These are phyloP conservation scores for Augochlora pura DNA, from an alignment of 1,140 invertebrate species.

Conservation along the genomic window DNA sequence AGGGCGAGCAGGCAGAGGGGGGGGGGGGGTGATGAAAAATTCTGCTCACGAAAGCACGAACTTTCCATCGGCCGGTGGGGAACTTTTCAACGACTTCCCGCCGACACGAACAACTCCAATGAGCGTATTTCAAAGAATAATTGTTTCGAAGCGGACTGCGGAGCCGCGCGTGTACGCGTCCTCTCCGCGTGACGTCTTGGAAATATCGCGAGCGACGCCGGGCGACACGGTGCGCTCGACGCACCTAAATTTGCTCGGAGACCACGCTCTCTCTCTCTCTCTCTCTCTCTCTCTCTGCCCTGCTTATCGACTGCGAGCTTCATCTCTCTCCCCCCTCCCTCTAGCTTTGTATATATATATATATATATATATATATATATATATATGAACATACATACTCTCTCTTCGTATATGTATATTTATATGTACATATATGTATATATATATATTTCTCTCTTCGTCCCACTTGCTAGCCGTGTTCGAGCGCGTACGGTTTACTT, in stretches of 20 bases:
- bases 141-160: not conserved
- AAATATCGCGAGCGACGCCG: conserved; percentile 6
- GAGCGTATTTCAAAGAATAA: conserved; percentile 10
- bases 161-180: not conserved
- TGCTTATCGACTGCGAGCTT: conserved; percentile 20
- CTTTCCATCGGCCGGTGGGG: no score
- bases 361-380: no score
- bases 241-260: conserved; percentile 15
- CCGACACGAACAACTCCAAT: not conserved
- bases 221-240: not conserved
- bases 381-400: no score
- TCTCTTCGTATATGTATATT: no score
- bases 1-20: no score
- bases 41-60: not conserved
- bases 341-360: no score
- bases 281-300: not conserved
- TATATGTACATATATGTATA: no score
- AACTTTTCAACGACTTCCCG: conserved; percentile 1
- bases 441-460: no score
- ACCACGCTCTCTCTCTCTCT: not conserved
- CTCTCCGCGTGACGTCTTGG: not conserved
- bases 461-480: not conserved
- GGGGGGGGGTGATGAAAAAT: not conserved
- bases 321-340: not conserved
- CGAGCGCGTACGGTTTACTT: conserved; percentile 17